Percentiles rank a stretch among this genome's conserved stretches.
phyloP scores from a whole-genome alignment of 2,113 vertebrate genomes.

The Melanocharis versteri region DNA sequence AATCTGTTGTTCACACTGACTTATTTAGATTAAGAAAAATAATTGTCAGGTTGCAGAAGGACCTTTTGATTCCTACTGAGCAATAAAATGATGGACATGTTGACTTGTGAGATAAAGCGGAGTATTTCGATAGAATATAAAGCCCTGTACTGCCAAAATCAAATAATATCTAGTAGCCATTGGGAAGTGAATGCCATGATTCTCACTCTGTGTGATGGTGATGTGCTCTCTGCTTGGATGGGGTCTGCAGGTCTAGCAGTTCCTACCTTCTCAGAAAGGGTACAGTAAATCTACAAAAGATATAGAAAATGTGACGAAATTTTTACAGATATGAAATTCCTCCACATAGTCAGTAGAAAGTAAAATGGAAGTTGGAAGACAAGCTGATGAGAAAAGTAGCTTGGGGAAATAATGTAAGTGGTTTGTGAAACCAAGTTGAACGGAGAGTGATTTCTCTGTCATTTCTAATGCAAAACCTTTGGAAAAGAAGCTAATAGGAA shows the following conservation, averaged over 20 bases:
- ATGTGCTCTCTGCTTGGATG: background rate
- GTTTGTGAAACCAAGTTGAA: background rate
- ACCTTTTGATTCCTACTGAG: background rate
- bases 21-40: background rate
- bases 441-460: background rate
- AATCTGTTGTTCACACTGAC: background rate
- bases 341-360: background rate
- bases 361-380: background rate
- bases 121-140: background rate
- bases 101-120: background rate
- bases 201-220: background rate
- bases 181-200: background rate
- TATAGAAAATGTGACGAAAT: background rate
- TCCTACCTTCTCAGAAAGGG: background rate
- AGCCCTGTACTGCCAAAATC: background rate
- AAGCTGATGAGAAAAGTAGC: background rate
- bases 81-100: background rate
- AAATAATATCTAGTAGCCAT: background rate
- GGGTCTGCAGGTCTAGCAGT: background rate
- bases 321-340: background rate
- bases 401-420: background rate
- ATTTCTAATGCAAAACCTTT: background rate
- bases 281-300: background rate
- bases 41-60: background rate
- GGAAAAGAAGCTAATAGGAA: background rate